Evolutionary conservation across 2,797 vertebrate species (phyloP).

Genomic region (Psittacula derbiana): DNA sequence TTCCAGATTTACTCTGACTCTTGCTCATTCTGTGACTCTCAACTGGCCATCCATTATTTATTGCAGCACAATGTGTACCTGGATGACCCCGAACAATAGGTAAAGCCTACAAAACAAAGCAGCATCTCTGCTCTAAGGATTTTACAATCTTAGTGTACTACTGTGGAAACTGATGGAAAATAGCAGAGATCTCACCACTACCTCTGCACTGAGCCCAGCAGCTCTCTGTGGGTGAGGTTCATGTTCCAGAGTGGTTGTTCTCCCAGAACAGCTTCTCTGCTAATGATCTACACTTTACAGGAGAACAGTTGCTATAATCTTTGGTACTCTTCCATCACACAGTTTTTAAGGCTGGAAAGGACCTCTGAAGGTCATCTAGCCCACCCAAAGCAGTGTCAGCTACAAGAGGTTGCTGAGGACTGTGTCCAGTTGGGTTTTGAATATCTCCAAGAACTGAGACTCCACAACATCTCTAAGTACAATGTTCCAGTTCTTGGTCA

Average conservation of each 20-base stretch:
- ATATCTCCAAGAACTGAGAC: not conserved
- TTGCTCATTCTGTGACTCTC: not conserved
- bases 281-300: not conserved
- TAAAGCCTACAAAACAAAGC: not conserved
- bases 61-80: not conserved
- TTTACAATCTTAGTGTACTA: not conserved
- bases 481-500: not conserved
- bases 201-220: not conserved
- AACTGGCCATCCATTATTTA: constrained; percentile 4
- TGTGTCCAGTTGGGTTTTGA: not conserved
- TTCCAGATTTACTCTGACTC: not conserved
- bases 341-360: not conserved
- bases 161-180: not conserved
- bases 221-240: not conserved
- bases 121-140: not conserved
- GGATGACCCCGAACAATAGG: not conserved
- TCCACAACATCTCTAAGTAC: not conserved
- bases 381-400: not conserved
- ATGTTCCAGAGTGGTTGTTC: not conserved
- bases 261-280: not conserved
- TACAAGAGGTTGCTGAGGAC: not conserved
- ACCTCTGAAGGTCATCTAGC: not conserved
- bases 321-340: not conserved
- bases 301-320: not conserved
- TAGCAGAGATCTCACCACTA: not conserved